Percentiles rank a stretch among this genome's conserved stretches.
Conservation (phyloP, 2,797 vertebrate genomes). For the Hylomyscus alleni region DNA sequence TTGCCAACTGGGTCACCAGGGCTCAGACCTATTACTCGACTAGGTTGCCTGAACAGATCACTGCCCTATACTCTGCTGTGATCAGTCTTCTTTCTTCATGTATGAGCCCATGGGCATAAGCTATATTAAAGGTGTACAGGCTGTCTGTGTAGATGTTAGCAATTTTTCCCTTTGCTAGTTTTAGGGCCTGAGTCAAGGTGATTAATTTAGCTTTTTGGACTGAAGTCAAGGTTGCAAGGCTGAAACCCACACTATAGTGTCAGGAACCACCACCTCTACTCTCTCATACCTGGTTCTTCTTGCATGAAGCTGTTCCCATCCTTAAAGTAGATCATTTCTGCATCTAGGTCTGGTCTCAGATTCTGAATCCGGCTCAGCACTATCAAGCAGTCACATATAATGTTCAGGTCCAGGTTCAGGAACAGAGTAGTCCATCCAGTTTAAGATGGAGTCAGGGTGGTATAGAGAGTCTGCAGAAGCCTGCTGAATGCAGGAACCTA, state of each 20-base stretch:
- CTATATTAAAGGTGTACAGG: fast-evolving
- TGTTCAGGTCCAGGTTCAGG: neutral
- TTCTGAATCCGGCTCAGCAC: neutral
- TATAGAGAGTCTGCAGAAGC: neutral
- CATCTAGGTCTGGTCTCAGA: neutral
- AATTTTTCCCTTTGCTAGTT: neutral
- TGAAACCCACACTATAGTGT: neutral
- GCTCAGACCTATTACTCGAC: too few species aligned
- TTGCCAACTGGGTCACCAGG: too few species aligned
- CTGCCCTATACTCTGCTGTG: neutral
- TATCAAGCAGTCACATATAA: neutral
- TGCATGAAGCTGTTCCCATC: neutral
- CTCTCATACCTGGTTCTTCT: neutral
- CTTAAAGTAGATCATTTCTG: neutral
- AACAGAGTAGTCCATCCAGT: neutral
- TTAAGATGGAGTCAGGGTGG: neutral
- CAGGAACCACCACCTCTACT: neutral
- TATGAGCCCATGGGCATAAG: neutral
- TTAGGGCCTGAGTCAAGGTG: neutral
- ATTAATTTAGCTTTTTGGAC: neutral
- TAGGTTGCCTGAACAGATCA: too few species aligned
- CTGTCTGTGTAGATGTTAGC: neutral
- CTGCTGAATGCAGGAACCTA: neutral
- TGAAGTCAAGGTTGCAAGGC: too few species aligned
- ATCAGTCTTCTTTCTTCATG: neutral